Evolutionary conservation across 2,113 vertebrate genomes (phyloP), one percentile per base, ranked within the genome.

Genomic region (Entomyzon cyanotis): DNA sequence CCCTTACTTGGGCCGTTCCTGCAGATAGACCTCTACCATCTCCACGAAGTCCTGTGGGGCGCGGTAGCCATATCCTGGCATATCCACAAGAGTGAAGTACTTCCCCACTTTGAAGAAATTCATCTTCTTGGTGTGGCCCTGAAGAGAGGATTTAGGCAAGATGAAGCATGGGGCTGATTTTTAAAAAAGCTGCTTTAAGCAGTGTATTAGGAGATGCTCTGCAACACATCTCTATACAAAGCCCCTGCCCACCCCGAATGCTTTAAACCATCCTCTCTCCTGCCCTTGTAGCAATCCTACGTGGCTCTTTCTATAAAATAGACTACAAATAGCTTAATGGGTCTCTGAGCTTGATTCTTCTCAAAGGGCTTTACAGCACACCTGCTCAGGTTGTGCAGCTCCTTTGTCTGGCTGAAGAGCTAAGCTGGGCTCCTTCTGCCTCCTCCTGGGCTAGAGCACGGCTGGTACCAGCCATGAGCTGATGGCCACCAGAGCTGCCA

Each of bases 71-170:
- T 99, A 99, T 41, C 99, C 99, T 8, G 99, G 99, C 99, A 99
- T 99, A 96, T 99, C 99, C 56, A 99, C 99, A 46, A 99, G 31
- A 31, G 98, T 99, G 92, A 99, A 99, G 3, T 98, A 95, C 93
- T 97, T 98, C 63, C 99, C 99, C 80, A 99, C 98, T 94, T 96
- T 98, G 97, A 99, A 99, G 97, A 99, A 99, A 97, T 99, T 99
- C 97, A 99, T 98, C 97, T 99, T 99, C 97, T 98, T 99, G 39
- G 99, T 99, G 95, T 99, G 99, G 22, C 99, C 99, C 99, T 99
- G 68, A 50, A 41, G 44, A 75, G 37, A 90, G 37, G 10, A 73
- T 63, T 84, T 58, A 49, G 18, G 9, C 11, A 78, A 47, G 41
- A 30, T 44, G 28, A 59, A 75, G 21, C 41, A 49, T 37, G 33